phyloP scores from a whole-genome alignment of 2,797 vertebrate genomes.

The Sciurus vulgaris region DNA sequence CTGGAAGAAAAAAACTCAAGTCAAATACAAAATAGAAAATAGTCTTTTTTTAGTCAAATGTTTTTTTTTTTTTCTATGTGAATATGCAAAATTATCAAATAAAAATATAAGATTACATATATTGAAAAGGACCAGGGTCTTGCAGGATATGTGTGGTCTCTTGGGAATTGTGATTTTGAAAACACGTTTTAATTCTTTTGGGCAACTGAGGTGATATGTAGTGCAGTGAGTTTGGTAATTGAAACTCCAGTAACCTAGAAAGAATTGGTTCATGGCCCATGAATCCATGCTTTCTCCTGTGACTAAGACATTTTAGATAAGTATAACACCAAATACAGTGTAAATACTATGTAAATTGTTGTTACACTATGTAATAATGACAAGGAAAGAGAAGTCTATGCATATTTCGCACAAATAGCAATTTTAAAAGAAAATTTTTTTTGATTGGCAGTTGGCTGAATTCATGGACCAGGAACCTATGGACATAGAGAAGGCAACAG shows the following conservation, averaged over 20 bases:
- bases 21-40: background rate
- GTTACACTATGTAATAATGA: background rate
- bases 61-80: slow-evolving; percentile 45
- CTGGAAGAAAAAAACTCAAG: slow-evolving; percentile 1
- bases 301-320: slow-evolving; percentile 12
- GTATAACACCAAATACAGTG: background rate
- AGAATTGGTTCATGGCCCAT: background rate
- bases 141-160: background rate
- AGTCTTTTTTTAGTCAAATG: background rate
- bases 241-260: slow-evolving; percentile 33
- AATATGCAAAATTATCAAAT: background rate
- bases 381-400: background rate
- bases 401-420: background rate
- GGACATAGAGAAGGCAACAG: too few relatives aligned
- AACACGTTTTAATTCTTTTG: slow-evolving; percentile 47
- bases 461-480: background rate
- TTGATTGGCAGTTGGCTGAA: background rate
- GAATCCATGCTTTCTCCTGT: background rate
- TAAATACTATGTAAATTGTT: background rate
- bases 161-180: background rate
- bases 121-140: background rate
- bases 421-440: background rate
- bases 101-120: background rate
- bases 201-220: slow-evolving; percentile 28
- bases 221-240: background rate